Percentiles rank a stretch among this genome's conserved stretches.
phyloP scores from a whole-genome alignment of 2,797 vertebrate species.

The Syngnathus rostellatus region DNA sequence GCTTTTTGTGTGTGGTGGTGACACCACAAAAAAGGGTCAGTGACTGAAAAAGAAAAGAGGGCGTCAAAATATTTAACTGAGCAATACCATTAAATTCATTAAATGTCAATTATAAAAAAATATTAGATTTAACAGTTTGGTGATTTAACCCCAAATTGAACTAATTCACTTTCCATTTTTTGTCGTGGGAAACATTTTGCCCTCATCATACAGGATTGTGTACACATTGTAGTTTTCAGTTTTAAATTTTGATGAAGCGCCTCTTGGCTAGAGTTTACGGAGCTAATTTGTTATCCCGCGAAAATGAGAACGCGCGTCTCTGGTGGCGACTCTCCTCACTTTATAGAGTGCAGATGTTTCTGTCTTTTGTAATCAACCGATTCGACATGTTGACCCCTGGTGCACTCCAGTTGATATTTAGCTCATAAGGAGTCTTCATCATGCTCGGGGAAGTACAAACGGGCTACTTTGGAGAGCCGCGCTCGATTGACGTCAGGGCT shows the following conservation, averaged over 20 bases:
- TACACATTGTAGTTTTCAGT: background rate
- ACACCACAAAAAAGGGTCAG: background rate
- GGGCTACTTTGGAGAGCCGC: constrained; percentile 10
- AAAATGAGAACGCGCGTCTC: background rate
- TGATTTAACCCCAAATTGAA: background rate
- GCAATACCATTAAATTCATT: background rate
- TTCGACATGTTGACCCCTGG: background rate
- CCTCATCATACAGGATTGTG: background rate
- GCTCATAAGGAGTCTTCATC: constrained; percentile 6
- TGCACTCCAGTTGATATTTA: constrained; percentile 5
- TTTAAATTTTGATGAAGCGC: constrained; percentile 1
- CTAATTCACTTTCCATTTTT: background rate
- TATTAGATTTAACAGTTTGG: background rate
- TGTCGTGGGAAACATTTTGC: background rate
- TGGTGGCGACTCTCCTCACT: constrained; percentile 1
- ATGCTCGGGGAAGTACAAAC: constrained; percentile 13
- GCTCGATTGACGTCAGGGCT: constrained; percentile 17
- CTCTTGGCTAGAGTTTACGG: background rate
- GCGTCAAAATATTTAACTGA: background rate
- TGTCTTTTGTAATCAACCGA: constrained; percentile 18
- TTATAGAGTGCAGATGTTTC: constrained; percentile 7
- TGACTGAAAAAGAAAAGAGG: background rate
- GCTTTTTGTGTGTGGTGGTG: background rate
- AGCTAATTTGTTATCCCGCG: background rate
- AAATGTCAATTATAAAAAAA: background rate